Evolutionary conservation across 2,888 invertebrate species (phyloP).

Genomic region (Synanthedon andrenaeformis): DNA sequence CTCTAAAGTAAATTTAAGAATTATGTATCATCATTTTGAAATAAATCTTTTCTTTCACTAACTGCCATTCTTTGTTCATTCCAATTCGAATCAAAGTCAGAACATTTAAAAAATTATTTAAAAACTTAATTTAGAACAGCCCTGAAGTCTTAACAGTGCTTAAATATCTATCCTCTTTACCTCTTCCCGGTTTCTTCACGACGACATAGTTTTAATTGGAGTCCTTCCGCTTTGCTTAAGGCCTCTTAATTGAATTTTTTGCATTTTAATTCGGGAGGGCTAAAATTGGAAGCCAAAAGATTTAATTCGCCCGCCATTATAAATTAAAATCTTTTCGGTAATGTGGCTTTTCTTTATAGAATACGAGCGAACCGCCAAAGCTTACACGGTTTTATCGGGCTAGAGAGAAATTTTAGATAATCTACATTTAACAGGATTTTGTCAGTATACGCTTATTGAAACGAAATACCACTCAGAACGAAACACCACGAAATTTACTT

Average conservation of each 20-base stretch:
- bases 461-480: too few species aligned
- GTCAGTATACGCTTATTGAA: too few species aligned
- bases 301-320: conserved; percentile 24
- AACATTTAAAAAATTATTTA: conserved; percentile 14
- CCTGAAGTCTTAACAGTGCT: conserved; percentile 39
- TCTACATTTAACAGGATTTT: too few species aligned
- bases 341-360: too few species aligned
- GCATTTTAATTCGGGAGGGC: conserved; percentile 31
- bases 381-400: too few species aligned
- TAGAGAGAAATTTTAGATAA: too few species aligned
- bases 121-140: conserved; percentile 35
- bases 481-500: too few species aligned
- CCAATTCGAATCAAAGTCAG: too few species aligned
- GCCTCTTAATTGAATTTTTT: conserved; percentile 45
- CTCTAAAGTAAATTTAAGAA: neutral
- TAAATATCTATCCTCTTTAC: conserved; percentile 35
- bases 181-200: conserved; percentile 29
- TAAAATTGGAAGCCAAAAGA: conserved; percentile 23
- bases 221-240: conserved; percentile 43
- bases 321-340: conserved; percentile 4
- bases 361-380: too few species aligned
- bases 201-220: conserved; percentile 60
- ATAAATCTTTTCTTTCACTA: too few species aligned
- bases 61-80: too few species aligned
- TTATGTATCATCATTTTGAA: neutral